Base-by-base conservation (phyloP, 2,888 invertebrate genomes). In the Dimorphilus gyrociliatus region DNA sequence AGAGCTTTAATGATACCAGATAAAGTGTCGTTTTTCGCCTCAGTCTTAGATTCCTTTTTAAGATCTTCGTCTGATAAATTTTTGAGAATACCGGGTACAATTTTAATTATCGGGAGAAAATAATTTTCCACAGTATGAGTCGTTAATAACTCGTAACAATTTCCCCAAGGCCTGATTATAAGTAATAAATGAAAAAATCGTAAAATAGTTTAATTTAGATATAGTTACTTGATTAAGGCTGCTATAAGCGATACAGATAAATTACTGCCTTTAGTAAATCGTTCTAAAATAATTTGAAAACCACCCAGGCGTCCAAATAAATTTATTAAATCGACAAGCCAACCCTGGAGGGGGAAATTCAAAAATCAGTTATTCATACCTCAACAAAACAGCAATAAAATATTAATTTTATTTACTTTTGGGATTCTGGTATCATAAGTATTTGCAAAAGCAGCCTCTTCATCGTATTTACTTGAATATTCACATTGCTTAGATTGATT, bases 321-420 rank as follows among this genome's bases (percentile, higher is more conserved):
- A 70, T 92, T 92, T 38, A 92, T 79, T 41, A 92, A 72, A 69
- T 92, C 88, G 37, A 90, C 86, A 42, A 92, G 74, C 90, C 90
- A 92, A 35, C 90, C 90, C 64, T 65, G 46, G 5, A 47, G 39
- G 19, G n/a, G 27, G 16, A 25, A 25, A 12, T 7, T 25, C 8
- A 10, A n/a, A 10, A 10, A 8, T 21, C 21, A 21, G 21, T 21
- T 10, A 21, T 8, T 10, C 21, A 5, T 6, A 30, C 16, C 10
- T n/a, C 16, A 14, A 27, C 27, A 27, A 18, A 10, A 13, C 6
- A 32, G n/a, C 8, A 16, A 7, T 6, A 28, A n/a, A 13, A 30
- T 6, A 6, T n/a, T 7, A 16, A 27, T n/a, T 6, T 23, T 19
- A 37, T 39, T 40, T 46, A 61, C 62, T 44, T 82, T 74, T 10